Evolutionary conservation across 2,113 vertebrate genomes (phyloP).

Genomic region (Mohoua ochrocephala): DNA sequence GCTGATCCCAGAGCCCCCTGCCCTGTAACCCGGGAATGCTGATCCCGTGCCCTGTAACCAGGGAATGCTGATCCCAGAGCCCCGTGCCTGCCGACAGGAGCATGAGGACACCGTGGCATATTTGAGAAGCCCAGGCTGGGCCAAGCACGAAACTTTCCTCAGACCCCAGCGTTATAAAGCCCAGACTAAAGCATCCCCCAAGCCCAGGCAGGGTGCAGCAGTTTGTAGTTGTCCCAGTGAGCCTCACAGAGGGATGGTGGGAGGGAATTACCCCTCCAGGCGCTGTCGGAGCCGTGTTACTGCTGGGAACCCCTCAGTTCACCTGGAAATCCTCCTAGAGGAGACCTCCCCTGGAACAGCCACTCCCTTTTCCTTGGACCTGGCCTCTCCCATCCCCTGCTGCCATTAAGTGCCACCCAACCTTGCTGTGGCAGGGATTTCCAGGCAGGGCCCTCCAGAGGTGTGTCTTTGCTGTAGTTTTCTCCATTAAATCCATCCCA

Average conservation of each 20-base stretch:
- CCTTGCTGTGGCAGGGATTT: not conserved
- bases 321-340: not conserved
- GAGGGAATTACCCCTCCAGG: not conserved
- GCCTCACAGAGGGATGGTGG: not conserved
- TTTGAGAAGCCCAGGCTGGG: not conserved
- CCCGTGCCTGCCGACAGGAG: accelerated
- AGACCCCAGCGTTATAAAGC: not conserved
- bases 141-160: not conserved
- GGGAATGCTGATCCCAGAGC: not conserved
- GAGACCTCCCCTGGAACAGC: accelerated
- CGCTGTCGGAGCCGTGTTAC: not conserved
- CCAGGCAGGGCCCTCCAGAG: not conserved
- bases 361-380: not conserved
- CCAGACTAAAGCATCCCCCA: not conserved
- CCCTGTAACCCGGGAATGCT: not conserved
- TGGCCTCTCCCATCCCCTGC: not conserved
- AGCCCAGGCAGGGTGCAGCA: not conserved
- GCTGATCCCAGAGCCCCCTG: not conserved
- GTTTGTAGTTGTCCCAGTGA: not conserved
- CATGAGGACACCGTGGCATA: accelerated
- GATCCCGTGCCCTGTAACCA: not conserved
- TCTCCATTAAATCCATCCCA: not conserved
- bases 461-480: not conserved
- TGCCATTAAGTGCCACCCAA: not conserved
- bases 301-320: not conserved